A percentile compares a stretch with the other conserved stretches of the same genome.
These are phyloP conservation scores for Lithosia quadra DNA, from an alignment of 2,888 invertebrate species.

Conservation along the genomic window DNA sequence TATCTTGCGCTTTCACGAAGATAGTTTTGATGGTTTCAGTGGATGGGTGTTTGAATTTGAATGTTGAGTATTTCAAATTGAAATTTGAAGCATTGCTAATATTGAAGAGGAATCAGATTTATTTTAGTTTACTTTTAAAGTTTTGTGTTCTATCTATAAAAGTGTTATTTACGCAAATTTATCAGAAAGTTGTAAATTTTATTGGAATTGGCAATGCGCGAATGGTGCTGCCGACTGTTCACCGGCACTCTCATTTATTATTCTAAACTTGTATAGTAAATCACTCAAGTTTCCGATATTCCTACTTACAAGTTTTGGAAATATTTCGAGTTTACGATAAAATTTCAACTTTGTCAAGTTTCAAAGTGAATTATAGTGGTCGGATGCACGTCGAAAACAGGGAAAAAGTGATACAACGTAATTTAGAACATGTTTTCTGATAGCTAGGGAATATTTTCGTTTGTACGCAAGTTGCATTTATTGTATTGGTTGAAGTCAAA, in stretches of 20 bases:
- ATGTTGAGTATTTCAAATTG: conserved; percentile 12
- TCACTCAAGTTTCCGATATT: conserved; percentile 68
- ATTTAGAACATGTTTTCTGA: conserved; percentile 28
- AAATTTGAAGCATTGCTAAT: neutral
- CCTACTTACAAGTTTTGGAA: conserved; percentile 54
- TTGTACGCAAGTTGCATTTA: conserved; percentile 28
- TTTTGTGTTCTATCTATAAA: too few species aligned
- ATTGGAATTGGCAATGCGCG: conserved; percentile 46
- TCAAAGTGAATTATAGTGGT: conserved; percentile 67
- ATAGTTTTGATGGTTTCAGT: conserved; percentile 38
- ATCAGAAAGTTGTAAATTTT: conserved; percentile 33
- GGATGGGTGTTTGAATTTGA: conserved; percentile 27
- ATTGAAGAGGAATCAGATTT: neutral
- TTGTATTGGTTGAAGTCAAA: conserved; percentile 43
- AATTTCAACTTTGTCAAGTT: conserved; percentile 75
- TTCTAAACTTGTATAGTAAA: conserved; percentile 68
- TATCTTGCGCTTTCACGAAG: conserved; percentile 38
- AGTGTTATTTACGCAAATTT: conserved; percentile 5
- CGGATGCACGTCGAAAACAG: conserved; percentile 52
- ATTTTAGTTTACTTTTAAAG: neutral
- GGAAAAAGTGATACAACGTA: conserved; percentile 28
- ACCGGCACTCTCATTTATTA: conserved; percentile 51
- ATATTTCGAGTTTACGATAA: conserved; percentile 73
- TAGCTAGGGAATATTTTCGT: conserved; percentile 30
- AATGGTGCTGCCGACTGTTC: conserved; percentile 44